A percentile compares a stretch with the other conserved stretches of the same genome.
phyloP scores from a whole-genome alignment of 2,113 vertebrate genomes.

The Geococcyx californianus region DNA sequence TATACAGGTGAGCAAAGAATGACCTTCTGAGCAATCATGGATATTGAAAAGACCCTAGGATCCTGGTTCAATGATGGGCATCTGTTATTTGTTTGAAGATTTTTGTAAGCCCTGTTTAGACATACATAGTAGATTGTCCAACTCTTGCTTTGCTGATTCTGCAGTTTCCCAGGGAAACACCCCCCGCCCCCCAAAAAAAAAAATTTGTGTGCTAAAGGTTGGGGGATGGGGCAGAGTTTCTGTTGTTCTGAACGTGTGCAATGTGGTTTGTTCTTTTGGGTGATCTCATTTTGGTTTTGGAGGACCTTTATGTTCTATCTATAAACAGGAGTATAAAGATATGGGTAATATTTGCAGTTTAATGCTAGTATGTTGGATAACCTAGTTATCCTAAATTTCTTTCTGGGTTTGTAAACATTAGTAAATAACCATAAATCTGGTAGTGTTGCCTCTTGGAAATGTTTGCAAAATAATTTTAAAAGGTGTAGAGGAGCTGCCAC shows the following conservation, averaged over 20 bases:
- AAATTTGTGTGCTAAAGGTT: too few species aligned
- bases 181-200: neutral
- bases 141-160: neutral
- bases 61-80: neutral
- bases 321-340: neutral
- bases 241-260: neutral
- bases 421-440: neutral
- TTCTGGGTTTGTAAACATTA: neutral
- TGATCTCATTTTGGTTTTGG: neutral
- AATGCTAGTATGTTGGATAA: neutral
- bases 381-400: neutral
- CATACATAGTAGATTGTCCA: neutral
- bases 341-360: neutral
- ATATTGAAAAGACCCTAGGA: neutral
- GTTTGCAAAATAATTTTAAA: neutral
- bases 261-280: neutral
- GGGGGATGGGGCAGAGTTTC: neutral
- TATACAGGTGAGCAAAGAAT: slow-evolving; percentile 28
- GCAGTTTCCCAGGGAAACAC: neutral
- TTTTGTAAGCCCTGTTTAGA: neutral
- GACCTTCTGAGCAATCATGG: neutral
- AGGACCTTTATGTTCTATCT: neutral
- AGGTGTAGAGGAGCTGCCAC: neutral
- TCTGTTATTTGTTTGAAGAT: neutral
- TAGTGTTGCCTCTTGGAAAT: neutral